A percentile compares a stretch with the other conserved stretches of the same genome.
These are phyloP conservation scores for Calameuta idolon DNA, from an alignment of 2,888 invertebrate species.

Conservation along the genomic window DNA sequence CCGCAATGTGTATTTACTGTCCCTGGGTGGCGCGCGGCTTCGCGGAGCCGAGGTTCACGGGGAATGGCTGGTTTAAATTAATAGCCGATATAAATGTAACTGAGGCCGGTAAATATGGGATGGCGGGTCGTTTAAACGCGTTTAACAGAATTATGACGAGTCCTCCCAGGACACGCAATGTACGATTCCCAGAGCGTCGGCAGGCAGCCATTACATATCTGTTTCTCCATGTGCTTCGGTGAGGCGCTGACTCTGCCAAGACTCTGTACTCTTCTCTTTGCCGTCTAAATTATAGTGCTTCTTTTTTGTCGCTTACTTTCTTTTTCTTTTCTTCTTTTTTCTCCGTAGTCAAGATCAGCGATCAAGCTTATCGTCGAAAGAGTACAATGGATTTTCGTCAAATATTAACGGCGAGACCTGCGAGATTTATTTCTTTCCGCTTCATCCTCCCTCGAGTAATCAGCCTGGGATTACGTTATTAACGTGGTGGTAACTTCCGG, in stretches of 20 bases:
- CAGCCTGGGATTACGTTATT: not conserved
- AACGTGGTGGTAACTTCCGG: not conserved
- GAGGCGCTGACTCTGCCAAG: not conserved
- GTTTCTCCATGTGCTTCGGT: not conserved
- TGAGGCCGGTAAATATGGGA: constrained; percentile 11
- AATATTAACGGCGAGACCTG: not conserved
- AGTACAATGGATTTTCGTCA: not conserved
- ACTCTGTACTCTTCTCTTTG: not conserved
- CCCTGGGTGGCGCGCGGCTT: constrained; percentile 10
- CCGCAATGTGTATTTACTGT: constrained; percentile 22
- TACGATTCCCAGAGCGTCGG: not conserved
- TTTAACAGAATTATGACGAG: constrained; percentile 14
- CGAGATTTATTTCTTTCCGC: not conserved
- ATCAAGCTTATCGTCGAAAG: not conserved
- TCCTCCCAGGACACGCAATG: constrained; percentile 11
- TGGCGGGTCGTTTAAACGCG: constrained; percentile 14
- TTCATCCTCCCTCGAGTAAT: not conserved
- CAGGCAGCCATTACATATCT: not conserved
- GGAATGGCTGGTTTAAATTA: constrained; percentile 12
- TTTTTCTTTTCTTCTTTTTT: not conserved
- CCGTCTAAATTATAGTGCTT: not conserved
- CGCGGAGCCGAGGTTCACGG: not conserved
- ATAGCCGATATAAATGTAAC: constrained; percentile 17
- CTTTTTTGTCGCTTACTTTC: not conserved
- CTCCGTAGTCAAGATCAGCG: not conserved